phyloP scores from a whole-genome alignment of 2,113 vertebrate species.

The Indicator indicator region DNA sequence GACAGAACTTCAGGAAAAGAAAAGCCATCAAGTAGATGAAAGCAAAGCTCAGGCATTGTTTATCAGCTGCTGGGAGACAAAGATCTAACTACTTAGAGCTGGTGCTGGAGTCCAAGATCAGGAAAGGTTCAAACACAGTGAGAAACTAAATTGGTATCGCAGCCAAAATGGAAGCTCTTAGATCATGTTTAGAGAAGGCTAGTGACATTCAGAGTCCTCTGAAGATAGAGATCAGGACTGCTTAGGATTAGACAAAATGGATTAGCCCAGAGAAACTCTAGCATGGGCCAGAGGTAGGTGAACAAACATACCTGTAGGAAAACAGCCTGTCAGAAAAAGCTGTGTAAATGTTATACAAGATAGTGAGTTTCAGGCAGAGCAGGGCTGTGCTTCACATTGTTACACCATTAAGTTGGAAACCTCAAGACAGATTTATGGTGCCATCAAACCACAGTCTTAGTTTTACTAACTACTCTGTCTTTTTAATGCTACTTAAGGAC shows the following conservation, averaged over 20 bases:
- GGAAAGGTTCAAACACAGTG: not conserved
- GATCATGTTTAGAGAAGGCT: not conserved
- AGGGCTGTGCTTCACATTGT: not conserved
- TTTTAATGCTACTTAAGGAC: conserved; percentile 44
- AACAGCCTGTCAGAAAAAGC: not conserved
- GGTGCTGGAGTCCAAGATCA: not conserved
- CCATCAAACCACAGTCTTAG: conserved; percentile 37
- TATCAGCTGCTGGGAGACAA: not conserved
- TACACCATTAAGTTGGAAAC: conserved; percentile 3
- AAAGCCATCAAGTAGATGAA: not conserved
- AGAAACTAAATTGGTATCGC: not conserved
- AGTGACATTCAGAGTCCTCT: not conserved
- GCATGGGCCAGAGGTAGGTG: not conserved
- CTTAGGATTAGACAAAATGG: not conserved
- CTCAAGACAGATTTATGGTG: conserved; percentile 45
- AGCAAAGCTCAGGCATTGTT: not conserved
- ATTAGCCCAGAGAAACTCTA: not conserved
- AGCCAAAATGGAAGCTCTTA: not conserved
- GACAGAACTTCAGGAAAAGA: not conserved
- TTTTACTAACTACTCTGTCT: conserved; percentile 57
- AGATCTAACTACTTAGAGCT: not conserved
- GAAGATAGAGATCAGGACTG: not conserved
- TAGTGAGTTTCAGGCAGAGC: not conserved
- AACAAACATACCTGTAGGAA: not conserved
- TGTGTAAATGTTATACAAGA: not conserved